Evolutionary conservation across 2,113 vertebrate genomes (phyloP).

Genomic region (Pseudonaja textilis): DNA sequence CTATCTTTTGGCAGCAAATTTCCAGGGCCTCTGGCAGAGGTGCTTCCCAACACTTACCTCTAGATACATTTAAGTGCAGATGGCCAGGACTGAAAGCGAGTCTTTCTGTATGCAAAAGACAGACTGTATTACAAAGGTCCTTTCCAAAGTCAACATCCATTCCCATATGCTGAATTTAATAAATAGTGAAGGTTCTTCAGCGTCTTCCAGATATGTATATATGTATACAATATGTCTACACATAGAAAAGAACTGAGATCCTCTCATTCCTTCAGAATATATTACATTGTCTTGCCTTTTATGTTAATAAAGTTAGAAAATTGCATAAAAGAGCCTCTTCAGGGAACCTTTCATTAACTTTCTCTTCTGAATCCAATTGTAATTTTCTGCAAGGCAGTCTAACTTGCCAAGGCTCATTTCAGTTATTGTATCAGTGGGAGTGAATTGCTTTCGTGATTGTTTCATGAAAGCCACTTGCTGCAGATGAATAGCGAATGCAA

Average conservation of each 20-base stretch:
- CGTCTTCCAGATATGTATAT: neutral
- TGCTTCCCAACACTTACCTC: neutral
- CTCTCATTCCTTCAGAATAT: neutral
- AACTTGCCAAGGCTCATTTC: neutral
- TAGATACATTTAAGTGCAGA: neutral
- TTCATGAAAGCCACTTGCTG: conserved; percentile 28
- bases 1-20: neutral
- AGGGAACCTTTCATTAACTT: neutral
- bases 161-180: neutral
- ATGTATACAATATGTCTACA: neutral
- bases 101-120: neutral
- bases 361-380: neutral
- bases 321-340: neutral
- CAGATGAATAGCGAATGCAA: neutral
- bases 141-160: neutral
- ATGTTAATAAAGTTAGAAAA: neutral
- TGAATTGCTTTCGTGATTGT: neutral
- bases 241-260: neutral
- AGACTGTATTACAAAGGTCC: neutral
- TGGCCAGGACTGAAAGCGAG: neutral
- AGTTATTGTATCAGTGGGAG: conserved; percentile 22
- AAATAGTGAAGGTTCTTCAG: neutral
- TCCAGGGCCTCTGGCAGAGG: neutral
- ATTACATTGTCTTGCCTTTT: neutral
- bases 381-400: accelerated